phyloP scores from a whole-genome alignment of 2,797 vertebrate genomes.

The Rhinophrynus dorsalis region DNA sequence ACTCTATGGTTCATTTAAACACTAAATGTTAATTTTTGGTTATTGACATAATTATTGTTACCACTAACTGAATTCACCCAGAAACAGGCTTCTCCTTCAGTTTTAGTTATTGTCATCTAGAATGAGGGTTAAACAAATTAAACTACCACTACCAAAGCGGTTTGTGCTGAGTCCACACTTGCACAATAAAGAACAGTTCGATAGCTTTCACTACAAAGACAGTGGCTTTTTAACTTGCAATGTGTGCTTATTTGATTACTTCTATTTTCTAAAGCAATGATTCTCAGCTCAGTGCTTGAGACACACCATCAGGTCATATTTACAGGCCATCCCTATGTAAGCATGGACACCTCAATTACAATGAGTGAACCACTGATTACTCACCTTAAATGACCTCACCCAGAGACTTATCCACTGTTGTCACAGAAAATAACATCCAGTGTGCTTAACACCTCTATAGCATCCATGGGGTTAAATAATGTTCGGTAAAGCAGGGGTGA shows the following conservation, averaged over 20 bases:
- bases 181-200: constrained; percentile 37
- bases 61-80: constrained; percentile 48
- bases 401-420: too few species aligned
- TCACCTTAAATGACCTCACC: too few species aligned
- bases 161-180: constrained; percentile 52
- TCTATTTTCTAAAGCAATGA: too few species aligned
- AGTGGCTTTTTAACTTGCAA: not conserved
- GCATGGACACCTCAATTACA: too few species aligned
- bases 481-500: too few species aligned
- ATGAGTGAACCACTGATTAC: too few species aligned
- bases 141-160: constrained; percentile 43
- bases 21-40: not conserved
- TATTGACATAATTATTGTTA: constrained; percentile 43
- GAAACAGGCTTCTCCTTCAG: constrained; percentile 43
- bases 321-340: too few species aligned
- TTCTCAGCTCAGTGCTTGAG: too few species aligned
- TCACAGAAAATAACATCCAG: too few species aligned
- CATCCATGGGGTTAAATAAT: too few species aligned
- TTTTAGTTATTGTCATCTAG: constrained; percentile 47
- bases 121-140: constrained; percentile 41
- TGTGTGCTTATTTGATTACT: not conserved
- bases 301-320: too few species aligned
- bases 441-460: too few species aligned
- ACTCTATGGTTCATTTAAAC: not conserved
- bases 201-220: constrained; percentile 35